Evolutionary conservation across 2,113 vertebrate species (phyloP), one percentile per base, ranked within the genome.

Genomic region (Microtus pennsylvanicus): DNA sequence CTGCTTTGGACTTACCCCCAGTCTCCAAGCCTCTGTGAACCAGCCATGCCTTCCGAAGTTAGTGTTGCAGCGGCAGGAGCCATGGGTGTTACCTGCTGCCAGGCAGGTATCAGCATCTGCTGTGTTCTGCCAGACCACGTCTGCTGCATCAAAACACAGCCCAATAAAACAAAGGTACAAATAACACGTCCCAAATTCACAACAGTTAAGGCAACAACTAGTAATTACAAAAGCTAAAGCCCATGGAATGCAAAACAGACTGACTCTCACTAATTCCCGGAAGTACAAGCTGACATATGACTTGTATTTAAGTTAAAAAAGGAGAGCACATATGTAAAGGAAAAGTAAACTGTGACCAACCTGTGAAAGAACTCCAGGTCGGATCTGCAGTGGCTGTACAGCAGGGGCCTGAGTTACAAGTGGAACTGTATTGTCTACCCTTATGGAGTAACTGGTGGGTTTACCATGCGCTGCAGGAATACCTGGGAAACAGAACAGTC

Each of bases 301-400:
- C n/a, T 63, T 77, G 33, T 38, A 35, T 24, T 38, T 76, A 61
- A n/a, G 12, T 78, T 38, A 28, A 45, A 80, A 8, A 28, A 88
- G 2, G 28, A 86, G 9, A 63, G 22, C 16, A 91, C 14, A 74
- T 16, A 69, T 6, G 21, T 8, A 86, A 55, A 89, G 91, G 58
- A 14, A 24, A 7, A 72, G 50, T 38, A 61, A 90, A 89, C 42
- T 75, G 67, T 70, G 45, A 88, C 98, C 87, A 93, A 99, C 99
- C 99, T 99, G 99, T 97, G 99, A 99, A 92, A 99, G 99, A 97
- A 99, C 99, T 97, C 99, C 99, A 81, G 99, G 99, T 98, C 99
- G 98, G 88, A 99, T 99, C 98, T 99, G 99, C 38, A 99, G 97
- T 3, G 99, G 99, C 97, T 99, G 99, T 88, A 99, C 99, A 87